Conservation (phyloP, 2,888 invertebrate species). For the Neoaliturus tenellus region DNA sequence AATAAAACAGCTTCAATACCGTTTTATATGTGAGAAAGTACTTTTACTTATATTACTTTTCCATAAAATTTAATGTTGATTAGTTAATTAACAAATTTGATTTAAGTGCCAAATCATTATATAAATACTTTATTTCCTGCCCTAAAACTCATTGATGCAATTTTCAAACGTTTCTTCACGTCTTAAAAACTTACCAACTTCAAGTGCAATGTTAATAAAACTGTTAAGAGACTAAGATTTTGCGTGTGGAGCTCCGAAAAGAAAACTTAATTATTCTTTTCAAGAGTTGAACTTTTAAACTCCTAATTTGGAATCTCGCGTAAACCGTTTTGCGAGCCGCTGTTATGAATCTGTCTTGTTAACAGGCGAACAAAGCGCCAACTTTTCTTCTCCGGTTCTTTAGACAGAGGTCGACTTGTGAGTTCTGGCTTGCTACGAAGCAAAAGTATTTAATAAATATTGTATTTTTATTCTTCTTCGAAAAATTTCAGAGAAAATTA, state of each 20-base stretch:
- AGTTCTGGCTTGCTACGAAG: background rate
- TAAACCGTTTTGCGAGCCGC: slow-evolving; percentile 2
- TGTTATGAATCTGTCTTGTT: background rate
- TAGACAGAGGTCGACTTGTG: background rate
- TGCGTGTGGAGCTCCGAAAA: background rate
- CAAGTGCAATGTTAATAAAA: background rate
- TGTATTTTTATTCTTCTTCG: too few species aligned
- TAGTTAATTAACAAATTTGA: too few species aligned
- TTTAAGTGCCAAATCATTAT: too few species aligned
- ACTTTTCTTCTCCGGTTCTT: background rate
- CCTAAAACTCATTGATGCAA: too few species aligned
- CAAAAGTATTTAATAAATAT: background rate
- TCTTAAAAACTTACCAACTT: background rate
- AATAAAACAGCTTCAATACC: too few species aligned
- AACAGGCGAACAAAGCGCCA: background rate
- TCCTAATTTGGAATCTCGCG: slow-evolving; percentile 18
- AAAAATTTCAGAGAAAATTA: too few species aligned
- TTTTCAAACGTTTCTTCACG: too few species aligned
- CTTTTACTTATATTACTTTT: too few species aligned
- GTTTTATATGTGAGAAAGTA: too few species aligned
- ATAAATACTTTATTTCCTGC: too few species aligned
- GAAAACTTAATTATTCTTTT: slow-evolving; percentile 23
- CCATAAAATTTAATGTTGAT: too few species aligned
- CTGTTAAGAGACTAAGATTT: background rate
- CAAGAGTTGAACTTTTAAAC: slow-evolving; percentile 29